Evolutionary conservation across 2,888 invertebrate genomes (phyloP), one percentile per base, ranked within the genome.

Genomic region (Drosophila paranaensis): DNA sequence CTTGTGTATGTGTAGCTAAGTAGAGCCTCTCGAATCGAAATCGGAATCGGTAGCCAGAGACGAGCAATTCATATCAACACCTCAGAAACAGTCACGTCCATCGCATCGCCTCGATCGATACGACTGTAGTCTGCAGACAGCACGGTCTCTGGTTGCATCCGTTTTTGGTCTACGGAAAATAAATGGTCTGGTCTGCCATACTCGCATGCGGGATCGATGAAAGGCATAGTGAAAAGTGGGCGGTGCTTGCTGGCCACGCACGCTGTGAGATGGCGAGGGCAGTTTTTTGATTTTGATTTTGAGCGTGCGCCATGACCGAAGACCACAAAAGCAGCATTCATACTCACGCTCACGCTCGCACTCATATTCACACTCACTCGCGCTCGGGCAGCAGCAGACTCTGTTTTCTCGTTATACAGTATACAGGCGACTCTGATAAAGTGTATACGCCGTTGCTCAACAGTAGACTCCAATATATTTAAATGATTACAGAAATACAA

Each of bases 241-340:
- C 86, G 89, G 88, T 77, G 76, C 78, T 77, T 80, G 62, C 55
- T 60, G 70, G 73, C 73, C 64, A 82, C 76, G 76, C 74, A 79
- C 69, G 71, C 79, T 33, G 56, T 55, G 64, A 35, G 50, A 50
- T 35, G 50, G 55, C 53, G 58, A 71, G 77, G 78, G 77, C 35
- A 71, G 78, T 57, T 64, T 48, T 35, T 46, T 60, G 10, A 55
- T 63, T 71, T 65, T 53, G 20, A 1, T 20, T 20, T 20, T 20
- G 88, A 85, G 85, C 74, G 81, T 85, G 85, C 85, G 88, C 86
- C 83, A 88, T 88, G 71, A 37, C 77, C 63, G 71, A 70, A 68
- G 33, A 63, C 57, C 43, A 67, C 65, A 65, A 68, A 40, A 55
- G 48, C 53, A 72, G 53, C 48, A 51, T 55, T 40, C 58, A 43